A percentile compares a stretch with the other conserved stretches of the same genome.
phyloP scores from a whole-genome alignment of 2,888 invertebrate species.

The Xestoiulus laeticollis region DNA sequence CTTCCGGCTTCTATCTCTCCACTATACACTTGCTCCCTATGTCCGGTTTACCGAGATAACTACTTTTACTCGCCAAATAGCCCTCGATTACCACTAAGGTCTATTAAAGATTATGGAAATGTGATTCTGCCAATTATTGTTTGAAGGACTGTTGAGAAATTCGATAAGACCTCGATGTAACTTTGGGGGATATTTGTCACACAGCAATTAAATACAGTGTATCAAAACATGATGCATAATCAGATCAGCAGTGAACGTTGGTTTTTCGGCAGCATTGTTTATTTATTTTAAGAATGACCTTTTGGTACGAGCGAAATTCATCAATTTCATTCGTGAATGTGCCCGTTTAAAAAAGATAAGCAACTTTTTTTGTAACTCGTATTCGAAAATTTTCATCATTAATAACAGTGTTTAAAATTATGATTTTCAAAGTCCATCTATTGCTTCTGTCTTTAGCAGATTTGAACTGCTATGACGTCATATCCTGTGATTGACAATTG shows the following conservation, averaged over 20 bases:
- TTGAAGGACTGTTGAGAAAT: neutral
- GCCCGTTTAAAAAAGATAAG: neutral
- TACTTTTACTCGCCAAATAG: neutral
- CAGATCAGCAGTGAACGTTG: neutral
- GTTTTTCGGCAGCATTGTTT: neutral
- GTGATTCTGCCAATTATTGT: neutral
- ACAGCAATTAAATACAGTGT: neutral
- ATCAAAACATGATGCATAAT: neutral
- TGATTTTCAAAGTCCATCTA: neutral
- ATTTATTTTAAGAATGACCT: neutral
- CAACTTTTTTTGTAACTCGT: neutral
- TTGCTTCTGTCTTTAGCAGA: neutral
- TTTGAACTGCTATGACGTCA: neutral
- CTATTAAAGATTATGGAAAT: neutral
- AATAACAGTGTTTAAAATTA: neutral
- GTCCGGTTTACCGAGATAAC: slow-evolving; percentile 37
- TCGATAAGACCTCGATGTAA: neutral
- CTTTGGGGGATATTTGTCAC: neutral
- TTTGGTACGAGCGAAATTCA: neutral
- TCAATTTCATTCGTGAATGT: neutral
- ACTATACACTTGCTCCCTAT: neutral
- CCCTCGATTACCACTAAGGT: neutral
- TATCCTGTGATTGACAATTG: neutral
- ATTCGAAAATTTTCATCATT: neutral
- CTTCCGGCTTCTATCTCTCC: neutral